Base-by-base conservation (phyloP, 2,113 vertebrate genomes). In the Ardeotis arabs region DNA sequence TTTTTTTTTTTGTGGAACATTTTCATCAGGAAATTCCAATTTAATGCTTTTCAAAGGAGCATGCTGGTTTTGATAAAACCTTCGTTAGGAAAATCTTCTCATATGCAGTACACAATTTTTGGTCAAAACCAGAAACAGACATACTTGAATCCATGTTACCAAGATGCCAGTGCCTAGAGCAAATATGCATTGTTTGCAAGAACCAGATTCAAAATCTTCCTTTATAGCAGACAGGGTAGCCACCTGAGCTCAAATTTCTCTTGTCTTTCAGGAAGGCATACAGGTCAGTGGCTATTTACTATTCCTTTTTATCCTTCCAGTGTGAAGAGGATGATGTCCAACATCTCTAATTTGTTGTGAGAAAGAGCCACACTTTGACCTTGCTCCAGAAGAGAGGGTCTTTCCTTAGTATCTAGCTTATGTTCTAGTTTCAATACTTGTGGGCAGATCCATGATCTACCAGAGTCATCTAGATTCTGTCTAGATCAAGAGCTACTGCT, bases 21-120 rank as follows among this genome's bases (percentile, higher is more conserved):
- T 94, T 93, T 87, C 78, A 73, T 85, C 39, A 85, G 88, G 94
- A 94, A 94, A 92, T 94, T 91, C 90, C 82, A 93, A 52, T 79
- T 96, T 94, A 93, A 83, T 4, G 1, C 24, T 94, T 95, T 75
- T 84, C 78, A 88, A 84, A 93, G 33, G 18, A 72, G 10, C 39
- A 45, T 73, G 39, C 82, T 90, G 90, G 50, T 92, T 97, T 93
- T 94, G 85, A 90, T 93, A 76, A 95, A 89, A 93, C 25, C 59
- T 90, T 96, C 66, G 60, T 85, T 90, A 87, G n/a, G n/a, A 82
- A 87, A 94, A 63, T 24, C 53, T 66, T 87, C 73, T 91, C 27
- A 55, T 49, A 56, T 35, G 6, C 21, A 82, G 18, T 56, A 35
- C 16, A 39, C 14, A 64, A 56, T 85, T 87, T 70, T 75, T 84